Evolutionary conservation across 2,113 vertebrate species (phyloP), one percentile per base, ranked within the genome.

Genomic region (Erythrolamprus reginae): DNA sequence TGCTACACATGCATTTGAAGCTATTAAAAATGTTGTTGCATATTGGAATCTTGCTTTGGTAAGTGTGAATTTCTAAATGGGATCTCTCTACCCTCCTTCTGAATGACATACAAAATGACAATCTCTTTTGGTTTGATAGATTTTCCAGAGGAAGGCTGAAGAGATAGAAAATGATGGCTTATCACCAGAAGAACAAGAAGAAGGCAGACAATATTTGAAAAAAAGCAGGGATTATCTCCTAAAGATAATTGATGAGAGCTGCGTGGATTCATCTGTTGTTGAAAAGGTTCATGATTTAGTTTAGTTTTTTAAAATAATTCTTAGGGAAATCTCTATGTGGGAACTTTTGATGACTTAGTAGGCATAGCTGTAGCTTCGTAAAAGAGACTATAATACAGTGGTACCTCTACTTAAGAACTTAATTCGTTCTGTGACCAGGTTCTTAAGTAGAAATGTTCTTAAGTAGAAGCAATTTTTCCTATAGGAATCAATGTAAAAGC

Each of bases 31-130:
- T 90, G 95, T 99, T 93, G 97, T 97, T 85, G 98, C 99, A 7
- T 96, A 97, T 38, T 99, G 99, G 99, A 98, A 99, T 97, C 98
- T 99, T 96, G 99, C 98, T 0, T 88, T 98, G 97, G 99, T 99
- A 97, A 95, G 96, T 94, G 47, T 84, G 33, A 65, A 53, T 87
- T 88, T 65, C 51, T 61, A 28, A n/a, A 33, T 15, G 9, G 5
- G n/a, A 24, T 21, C 3, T 56, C 19, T 56, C 38, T 55, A 21
- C 1, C 86, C 26, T 58, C 21, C 61, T 38, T 23, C 47, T 45
- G 61, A 87, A 33, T 28, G 45, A 26, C 7, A 26, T 87, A n/a
- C 48, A n/a, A 17, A 7, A 9, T 0, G 87, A 90, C 58, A n/a
- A 85, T 13, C 0, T n/a, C 84, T 91, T 52, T 86, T 9, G 91